Percentiles rank a stretch among this genome's conserved stretches.
These are phyloP conservation scores for Catocala sponsa DNA, from an alignment of 2,888 invertebrate genomes.

Conservation along the genomic window DNA sequence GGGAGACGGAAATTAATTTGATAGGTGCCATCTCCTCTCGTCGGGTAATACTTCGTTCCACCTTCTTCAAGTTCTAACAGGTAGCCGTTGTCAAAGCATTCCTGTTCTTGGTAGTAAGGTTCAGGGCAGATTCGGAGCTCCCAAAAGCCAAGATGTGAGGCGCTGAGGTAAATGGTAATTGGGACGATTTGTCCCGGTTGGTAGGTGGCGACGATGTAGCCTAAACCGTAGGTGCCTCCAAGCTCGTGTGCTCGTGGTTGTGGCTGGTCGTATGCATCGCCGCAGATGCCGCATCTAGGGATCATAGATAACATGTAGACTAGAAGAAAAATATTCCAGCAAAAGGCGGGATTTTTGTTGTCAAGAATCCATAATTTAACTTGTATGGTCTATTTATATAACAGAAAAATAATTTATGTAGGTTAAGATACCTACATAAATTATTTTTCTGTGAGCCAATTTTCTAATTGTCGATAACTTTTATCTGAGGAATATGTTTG, in stretches of 20 bases:
- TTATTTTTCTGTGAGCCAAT: too few relatives aligned
- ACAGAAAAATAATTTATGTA: too few relatives aligned
- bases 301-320: not conserved
- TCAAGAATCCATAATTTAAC: too few relatives aligned
- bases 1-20: slow-evolving; percentile 90
- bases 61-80: slow-evolving; percentile 87
- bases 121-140: slow-evolving; percentile 94
- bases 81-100: slow-evolving; percentile 91
- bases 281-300: slow-evolving; percentile 92
- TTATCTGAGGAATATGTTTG: too few relatives aligned
- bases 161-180: slow-evolving; percentile 92
- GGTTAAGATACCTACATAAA: too few relatives aligned
- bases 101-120: slow-evolving; percentile 90
- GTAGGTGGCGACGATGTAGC: slow-evolving; percentile 92
- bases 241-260: slow-evolving; percentile 92
- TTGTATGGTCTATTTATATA: too few relatives aligned
- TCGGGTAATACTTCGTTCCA: slow-evolving; percentile 90
- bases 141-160: slow-evolving; percentile 95
- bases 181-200: slow-evolving; percentile 89
- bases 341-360: too few relatives aligned
- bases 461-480: too few relatives aligned
- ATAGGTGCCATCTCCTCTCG: slow-evolving; percentile 90
- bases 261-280: slow-evolving; percentile 92
- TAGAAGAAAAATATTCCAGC: not conserved
- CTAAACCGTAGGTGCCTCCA: slow-evolving; percentile 93